Conservation (phyloP, 2,113 vertebrate genomes). For the Geococcyx californianus region DNA sequence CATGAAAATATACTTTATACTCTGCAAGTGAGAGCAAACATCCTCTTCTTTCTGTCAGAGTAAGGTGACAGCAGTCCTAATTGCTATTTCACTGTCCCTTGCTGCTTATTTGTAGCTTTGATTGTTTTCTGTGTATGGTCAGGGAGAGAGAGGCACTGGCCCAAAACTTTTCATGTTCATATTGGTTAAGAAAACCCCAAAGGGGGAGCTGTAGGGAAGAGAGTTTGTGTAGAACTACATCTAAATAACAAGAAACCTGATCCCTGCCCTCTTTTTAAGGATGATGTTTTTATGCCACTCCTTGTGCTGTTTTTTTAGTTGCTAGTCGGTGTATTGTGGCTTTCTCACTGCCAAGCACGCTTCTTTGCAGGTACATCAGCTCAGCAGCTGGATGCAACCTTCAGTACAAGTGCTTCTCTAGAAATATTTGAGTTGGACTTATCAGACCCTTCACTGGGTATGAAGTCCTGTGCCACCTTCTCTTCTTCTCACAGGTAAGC, state of each 20-base stretch:
- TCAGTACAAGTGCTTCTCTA: conserved; percentile 92
- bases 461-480: conserved; percentile 91
- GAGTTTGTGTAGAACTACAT: background rate
- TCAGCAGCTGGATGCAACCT: conserved; percentile 95
- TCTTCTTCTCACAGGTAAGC: conserved; percentile 88
- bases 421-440: conserved; percentile 95
- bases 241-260: background rate
- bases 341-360: background rate
- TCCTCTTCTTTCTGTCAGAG: background rate
- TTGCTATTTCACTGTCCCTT: background rate
- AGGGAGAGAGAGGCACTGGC: background rate
- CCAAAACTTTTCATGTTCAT: background rate
- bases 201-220: background rate
- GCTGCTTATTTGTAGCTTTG: background rate
- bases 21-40: background rate
- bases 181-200: background rate
- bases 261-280: background rate
- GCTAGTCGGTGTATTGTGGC: background rate
- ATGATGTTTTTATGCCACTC: background rate
- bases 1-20: background rate
- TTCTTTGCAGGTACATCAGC: conserved; percentile 89
- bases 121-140: accelerated
- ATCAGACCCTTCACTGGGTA: conserved; percentile 86
- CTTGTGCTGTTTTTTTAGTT: background rate
- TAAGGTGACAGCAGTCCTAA: background rate